Evolutionary conservation across 2,113 vertebrate genomes (phyloP), one percentile per base, ranked within the genome.

Genomic region (Zingel zingel): DNA sequence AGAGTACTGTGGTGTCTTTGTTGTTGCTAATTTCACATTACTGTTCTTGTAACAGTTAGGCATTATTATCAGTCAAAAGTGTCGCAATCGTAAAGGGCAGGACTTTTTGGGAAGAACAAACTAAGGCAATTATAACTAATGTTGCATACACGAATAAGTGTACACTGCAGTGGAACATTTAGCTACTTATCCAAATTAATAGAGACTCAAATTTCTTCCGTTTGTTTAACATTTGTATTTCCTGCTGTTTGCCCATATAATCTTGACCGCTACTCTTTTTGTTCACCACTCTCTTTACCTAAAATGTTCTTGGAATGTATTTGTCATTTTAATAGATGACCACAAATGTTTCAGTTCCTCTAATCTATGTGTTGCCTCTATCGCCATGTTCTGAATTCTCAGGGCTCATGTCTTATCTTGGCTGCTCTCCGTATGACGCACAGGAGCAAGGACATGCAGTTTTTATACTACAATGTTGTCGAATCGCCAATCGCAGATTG

Each of bases 341-440:
- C 70, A 51, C 68, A 73, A 64, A 72, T 68, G 56, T 47, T 88
- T 61, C 54, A 47, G 9, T 27, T 72, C 39, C 16, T 69, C 72
- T 66, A 77, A 88, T 90, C 78, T 76, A 58, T 21, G 18, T 9
- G 76, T 59, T 21, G 11, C 63, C 84, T 79, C 79, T 82, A 77
- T 89, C 81, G 63, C 56, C 67, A 77, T 78, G 77, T 81, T 89
- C 62, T 67, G 71, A 87, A 85, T 90, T 89, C 79, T 89, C 74
- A 7, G 14, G 58, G 69, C 77, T 78, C 48, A 14, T 47, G 78
- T 67, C 79, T 92, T 91, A 91, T 93, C 91, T 91, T 3, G 9
- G 74, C 70, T 8, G 1, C 66, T 79, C 80, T 65, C 70, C 0
- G 6, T 47, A 39, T 94, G 91, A 93, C 85, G 88, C 93, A 93